Evolutionary conservation across 2,797 vertebrate species (phyloP), one percentile per base, ranked within the genome.

Genomic region (Urosaurus nigricauda): DNA sequence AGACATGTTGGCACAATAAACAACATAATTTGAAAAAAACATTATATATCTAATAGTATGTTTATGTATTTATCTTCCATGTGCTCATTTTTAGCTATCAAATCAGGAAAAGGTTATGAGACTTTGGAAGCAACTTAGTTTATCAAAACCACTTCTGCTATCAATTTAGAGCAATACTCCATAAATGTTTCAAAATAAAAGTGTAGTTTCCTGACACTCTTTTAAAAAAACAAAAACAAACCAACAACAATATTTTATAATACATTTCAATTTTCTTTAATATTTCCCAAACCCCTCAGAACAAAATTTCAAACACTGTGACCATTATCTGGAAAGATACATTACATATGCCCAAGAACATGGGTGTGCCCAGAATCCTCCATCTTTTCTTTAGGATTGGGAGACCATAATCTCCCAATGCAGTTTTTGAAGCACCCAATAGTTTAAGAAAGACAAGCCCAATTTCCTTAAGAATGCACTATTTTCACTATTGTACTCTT

Each of bases 1-100:
- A 97, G 86, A 92, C 11, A 92, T 65, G 37, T 93, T 74, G 92
- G 86, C 47, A 17, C 0, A 7, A 58, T 0, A 88, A 83, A 92
- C 47, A 88, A 24, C 56, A n/a, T 37, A 78, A 79, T 73, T 19
- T 63, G 32, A 79, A 89, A 79, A 89, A 37, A 79, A 8, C 11
- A 77, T 29, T 60, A 63, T 8, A 68, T 68, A 32, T 32, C 65
- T 32, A 68, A 12, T 68, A 32, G 29, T 47, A 47, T 37, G n/a
- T 37, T 37, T 26, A 75, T 40, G 73, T 75, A 11, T 19, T 77
- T 19, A 26, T 40, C 16, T 80, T 79, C 43, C 68, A 53, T 51
- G 47, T 51, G 12, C 29, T 19, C 47, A 70, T 32, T 70, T 70
- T 70, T 40, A 87, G 43, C 4, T 32, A 68, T 56, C 63, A 87